These are phyloP conservation scores for Macquaria australasica DNA, from an alignment of 2,113 vertebrate genomes.

Conservation along the genomic window DNA sequence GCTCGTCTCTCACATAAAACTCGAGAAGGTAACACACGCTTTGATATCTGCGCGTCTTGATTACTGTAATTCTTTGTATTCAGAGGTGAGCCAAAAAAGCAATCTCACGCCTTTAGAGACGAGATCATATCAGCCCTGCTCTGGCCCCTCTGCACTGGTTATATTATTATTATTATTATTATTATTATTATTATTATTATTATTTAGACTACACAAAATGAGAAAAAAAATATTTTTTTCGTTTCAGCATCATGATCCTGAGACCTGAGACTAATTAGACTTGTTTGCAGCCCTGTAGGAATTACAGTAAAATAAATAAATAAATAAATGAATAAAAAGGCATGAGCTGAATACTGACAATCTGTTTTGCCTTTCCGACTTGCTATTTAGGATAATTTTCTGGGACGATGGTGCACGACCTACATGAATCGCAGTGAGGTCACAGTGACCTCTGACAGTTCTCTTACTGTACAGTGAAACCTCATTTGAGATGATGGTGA, in stretches of 20 bases:
- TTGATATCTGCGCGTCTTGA: not conserved
- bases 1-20: not conserved
- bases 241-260: not conserved
- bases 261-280: slow-evolving; percentile 53
- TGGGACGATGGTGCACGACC: slow-evolving; percentile 15
- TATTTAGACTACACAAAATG: not conserved
- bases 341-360: slow-evolving; percentile 28
- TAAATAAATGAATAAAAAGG: slow-evolving; percentile 3
- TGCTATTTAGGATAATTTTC: slow-evolving; percentile 16
- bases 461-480: not conserved
- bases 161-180: not conserved
- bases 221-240: not conserved
- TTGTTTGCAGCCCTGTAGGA: slow-evolving; percentile 27
- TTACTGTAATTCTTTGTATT: not conserved
- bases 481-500: slow-evolving; percentile 15
- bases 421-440: slow-evolving; percentile 8
- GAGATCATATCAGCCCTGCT: not conserved
- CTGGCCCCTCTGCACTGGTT: not conserved
- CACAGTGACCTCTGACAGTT: slow-evolving; percentile 32
- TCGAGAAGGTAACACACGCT: not conserved
- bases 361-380: slow-evolving; percentile 1
- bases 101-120: too few relatives aligned
- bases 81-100: not conserved
- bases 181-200: not conserved
- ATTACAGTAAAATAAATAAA: slow-evolving; percentile 23